phyloP scores from a whole-genome alignment of 2,797 vertebrate species.

The Rhinichthys osculus region DNA sequence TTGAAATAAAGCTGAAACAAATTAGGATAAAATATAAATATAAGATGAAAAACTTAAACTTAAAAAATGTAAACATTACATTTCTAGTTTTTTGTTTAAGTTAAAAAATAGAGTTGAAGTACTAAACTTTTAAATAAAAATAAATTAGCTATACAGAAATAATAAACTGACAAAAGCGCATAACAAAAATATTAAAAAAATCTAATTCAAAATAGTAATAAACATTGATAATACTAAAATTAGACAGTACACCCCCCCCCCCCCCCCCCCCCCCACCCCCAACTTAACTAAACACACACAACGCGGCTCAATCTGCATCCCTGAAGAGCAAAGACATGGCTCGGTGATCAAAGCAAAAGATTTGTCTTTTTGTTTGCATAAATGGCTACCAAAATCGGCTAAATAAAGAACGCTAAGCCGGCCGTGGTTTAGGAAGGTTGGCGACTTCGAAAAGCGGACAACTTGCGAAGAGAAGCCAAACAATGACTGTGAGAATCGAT shows the following conservation, averaged over 20 bases:
- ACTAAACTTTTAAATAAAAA: not conserved
- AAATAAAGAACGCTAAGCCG: constrained; percentile 61
- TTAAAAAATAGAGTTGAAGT: not conserved
- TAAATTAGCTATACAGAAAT: not conserved
- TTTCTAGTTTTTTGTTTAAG: not conserved
- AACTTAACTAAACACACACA: constrained; percentile 42
- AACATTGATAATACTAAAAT: too few species aligned
- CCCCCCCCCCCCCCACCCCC: not conserved
- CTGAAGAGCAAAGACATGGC: constrained; percentile 67
- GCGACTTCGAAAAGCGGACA: constrained; percentile 56
- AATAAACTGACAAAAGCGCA: not conserved
- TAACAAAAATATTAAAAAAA: not conserved
- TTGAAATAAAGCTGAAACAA: not conserved
- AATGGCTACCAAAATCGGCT: constrained; percentile 64
- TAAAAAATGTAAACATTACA: not conserved
- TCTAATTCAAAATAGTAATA: not conserved
- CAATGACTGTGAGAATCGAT: constrained; percentile 59
- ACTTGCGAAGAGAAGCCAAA: constrained; percentile 61
- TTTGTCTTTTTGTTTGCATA: constrained; percentile 76
- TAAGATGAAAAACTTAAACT: not conserved
- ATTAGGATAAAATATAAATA: not conserved
- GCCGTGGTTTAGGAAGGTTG: constrained; percentile 47
- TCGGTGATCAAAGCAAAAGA: constrained; percentile 75
- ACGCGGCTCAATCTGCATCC: constrained; percentile 28
- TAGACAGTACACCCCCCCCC: too few species aligned